Evolutionary conservation across 2,888 invertebrate species (phyloP), one percentile per base, ranked within the genome.

Genomic region (Aphidoletes aphidimyza): DNA sequence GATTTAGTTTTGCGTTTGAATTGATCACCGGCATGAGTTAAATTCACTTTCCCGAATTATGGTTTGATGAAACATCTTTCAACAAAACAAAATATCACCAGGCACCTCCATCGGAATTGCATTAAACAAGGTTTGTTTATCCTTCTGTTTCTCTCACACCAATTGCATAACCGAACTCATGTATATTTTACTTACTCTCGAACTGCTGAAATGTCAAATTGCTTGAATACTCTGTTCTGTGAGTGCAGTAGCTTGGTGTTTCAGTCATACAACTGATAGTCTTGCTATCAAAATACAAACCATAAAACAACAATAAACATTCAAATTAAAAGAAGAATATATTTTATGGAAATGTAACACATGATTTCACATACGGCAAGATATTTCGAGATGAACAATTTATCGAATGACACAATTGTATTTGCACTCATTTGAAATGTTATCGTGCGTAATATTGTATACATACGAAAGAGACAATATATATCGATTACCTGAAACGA

Each of bases 401-500:
- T 54, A 22, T 22, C 3, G 47, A 47, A 14, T 54, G 54, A 54
- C 54, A 54, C 22, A 6, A 19, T 17, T 36, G 6, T 36, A 36
- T 78, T 78, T 81, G 0, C 9, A 54, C 6, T 8, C 37, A n/a
- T 8, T 3, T 81, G 37, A n/a, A 81, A 22, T 81, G 81, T 81
- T 69, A 69, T 69, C 30, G 22, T 37, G 14, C 19, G n/a, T 37
- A 81, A 5, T 3, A 37, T 1, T 37, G 81, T 81, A 22, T 81
- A n/a, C 69, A 69, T 0, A 17, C 14, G 81, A 81, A 81, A 81
- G 81, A 81, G 81, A 81, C 37, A 39, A 81, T 37, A 37, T 81
- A 81, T 81, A 37, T 37, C 22, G 37, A 81, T 81, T 81, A 37
- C 36, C 37, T 37, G 36, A 36, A 22, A 3, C n/a, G 30, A 81